phyloP scores from a whole-genome alignment of 2,888 invertebrate species.

The Macrostomum cliftonense region DNA sequence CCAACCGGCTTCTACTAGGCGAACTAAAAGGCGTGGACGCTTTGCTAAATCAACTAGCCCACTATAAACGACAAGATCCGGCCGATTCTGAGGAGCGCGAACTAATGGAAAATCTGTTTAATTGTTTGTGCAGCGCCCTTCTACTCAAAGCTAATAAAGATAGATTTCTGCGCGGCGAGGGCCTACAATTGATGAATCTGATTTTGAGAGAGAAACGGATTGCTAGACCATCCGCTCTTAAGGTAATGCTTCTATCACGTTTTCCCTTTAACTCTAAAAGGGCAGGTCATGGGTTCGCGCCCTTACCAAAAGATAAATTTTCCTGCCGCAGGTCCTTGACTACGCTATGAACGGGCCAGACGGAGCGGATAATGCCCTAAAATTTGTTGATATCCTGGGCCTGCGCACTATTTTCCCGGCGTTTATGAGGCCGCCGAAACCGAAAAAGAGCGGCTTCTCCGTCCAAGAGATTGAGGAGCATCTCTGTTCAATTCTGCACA shows the following conservation, averaged over 20 bases:
- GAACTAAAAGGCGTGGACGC: slow-evolving; percentile 87
- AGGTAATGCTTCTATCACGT: too few species aligned
- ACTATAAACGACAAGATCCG: slow-evolving; percentile 84
- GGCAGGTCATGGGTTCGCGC: too few species aligned
- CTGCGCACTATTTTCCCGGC: slow-evolving; percentile 86
- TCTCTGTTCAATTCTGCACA: not conserved
- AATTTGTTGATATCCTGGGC: slow-evolving; percentile 85
- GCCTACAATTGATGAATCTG: slow-evolving; percentile 92
- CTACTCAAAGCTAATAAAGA: slow-evolving; percentile 63
- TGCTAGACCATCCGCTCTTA: slow-evolving; percentile 70
- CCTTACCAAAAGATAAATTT: too few species aligned
- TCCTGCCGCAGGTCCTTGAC: slow-evolving; percentile 52
- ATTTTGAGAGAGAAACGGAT: slow-evolving; percentile 87
- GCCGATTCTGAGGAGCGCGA: slow-evolving; percentile 76
- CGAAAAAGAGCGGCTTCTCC: slow-evolving; percentile 22
- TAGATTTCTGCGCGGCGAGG: slow-evolving; percentile 81
- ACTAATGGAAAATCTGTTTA: slow-evolving; percentile 95
- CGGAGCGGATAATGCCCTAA: slow-evolving; percentile 61
- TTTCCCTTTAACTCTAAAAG: too few species aligned
- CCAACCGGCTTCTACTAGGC: slow-evolving; percentile 48
- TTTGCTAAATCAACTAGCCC: slow-evolving; percentile 74
- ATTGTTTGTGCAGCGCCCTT: slow-evolving; percentile 75
- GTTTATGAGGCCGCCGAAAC: slow-evolving; percentile 93
- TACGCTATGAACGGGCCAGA: slow-evolving; percentile 83
- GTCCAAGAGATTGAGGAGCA: slow-evolving; percentile 52